Conservation (phyloP, 2,113 vertebrate species). For the Pteropus alecto region DNA sequence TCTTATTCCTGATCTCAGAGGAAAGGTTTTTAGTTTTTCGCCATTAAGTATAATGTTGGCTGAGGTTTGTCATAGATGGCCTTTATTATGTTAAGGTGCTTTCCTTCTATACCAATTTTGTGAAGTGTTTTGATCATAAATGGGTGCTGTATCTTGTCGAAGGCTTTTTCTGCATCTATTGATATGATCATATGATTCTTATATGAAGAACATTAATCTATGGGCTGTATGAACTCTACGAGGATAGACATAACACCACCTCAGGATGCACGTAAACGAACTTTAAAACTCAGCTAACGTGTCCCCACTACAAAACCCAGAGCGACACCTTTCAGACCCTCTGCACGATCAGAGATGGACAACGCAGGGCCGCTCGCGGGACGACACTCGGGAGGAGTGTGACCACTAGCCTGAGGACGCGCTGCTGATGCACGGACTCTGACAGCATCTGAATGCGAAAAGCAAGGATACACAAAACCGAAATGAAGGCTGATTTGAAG, state of each 20-base stretch:
- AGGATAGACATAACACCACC: not conserved
- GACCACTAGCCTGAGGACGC: accelerated
- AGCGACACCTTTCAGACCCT: not conserved
- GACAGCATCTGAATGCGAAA: accelerated
- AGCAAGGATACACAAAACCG: not conserved
- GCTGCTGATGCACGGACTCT: accelerated
- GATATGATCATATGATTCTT: not conserved
- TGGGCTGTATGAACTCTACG: not conserved
- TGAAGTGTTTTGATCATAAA: too few species aligned
- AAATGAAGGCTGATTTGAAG: not conserved
- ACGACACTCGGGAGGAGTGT: accelerated
- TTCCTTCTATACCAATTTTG: too few species aligned
- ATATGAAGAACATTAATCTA: not conserved
- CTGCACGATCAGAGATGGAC: not conserved
- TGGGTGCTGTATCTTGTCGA: too few species aligned
- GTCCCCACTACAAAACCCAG: not conserved
- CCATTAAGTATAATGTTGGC: too few species aligned
- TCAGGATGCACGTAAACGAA: not conserved
- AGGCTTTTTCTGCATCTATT: too few species aligned
- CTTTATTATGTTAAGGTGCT: too few species aligned
- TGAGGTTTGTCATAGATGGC: too few species aligned
- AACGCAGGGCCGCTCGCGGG: not conserved
- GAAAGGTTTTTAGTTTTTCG: too few species aligned
- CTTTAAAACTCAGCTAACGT: not conserved
- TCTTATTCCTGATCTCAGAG: too few species aligned